Percentiles rank a stretch among this genome's conserved stretches.
These are phyloP conservation scores for Erpornis zantholeuca DNA, from an alignment of 2,113 vertebrate genomes.

Conservation along the genomic window DNA sequence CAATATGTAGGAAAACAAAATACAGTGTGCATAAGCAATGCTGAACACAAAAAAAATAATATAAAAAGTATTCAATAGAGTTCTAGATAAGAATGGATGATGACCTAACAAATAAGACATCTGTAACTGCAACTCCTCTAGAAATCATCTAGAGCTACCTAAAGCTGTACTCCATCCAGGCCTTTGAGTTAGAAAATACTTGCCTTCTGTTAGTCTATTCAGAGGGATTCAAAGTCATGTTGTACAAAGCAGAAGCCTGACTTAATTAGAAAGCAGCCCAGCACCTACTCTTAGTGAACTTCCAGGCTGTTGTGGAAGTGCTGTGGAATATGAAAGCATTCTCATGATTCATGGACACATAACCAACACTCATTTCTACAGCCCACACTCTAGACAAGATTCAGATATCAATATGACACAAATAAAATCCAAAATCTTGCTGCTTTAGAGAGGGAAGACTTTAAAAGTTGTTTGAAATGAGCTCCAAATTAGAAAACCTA, in stretches of 20 bases:
- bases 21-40: not conserved
- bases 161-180: not conserved
- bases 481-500: not conserved
- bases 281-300: not conserved
- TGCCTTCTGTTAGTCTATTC: not conserved
- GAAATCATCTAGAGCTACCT: not conserved
- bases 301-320: not conserved
- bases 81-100: not conserved
- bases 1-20: not conserved
- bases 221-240: not conserved
- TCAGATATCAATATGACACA: not conserved
- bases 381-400: not conserved
- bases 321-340: not conserved
- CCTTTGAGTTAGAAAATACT: not conserved
- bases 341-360: not conserved
- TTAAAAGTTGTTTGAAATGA: not conserved
- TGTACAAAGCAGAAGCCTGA: not conserved
- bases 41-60: not conserved
- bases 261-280: not conserved
- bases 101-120: not conserved
- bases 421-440: not conserved
- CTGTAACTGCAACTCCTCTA: not conserved
- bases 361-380: not conserved
- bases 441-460: not conserved
- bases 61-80: not conserved